phyloP scores from a whole-genome alignment of 2,113 vertebrate genomes.

The Dipodomys ordii region DNA sequence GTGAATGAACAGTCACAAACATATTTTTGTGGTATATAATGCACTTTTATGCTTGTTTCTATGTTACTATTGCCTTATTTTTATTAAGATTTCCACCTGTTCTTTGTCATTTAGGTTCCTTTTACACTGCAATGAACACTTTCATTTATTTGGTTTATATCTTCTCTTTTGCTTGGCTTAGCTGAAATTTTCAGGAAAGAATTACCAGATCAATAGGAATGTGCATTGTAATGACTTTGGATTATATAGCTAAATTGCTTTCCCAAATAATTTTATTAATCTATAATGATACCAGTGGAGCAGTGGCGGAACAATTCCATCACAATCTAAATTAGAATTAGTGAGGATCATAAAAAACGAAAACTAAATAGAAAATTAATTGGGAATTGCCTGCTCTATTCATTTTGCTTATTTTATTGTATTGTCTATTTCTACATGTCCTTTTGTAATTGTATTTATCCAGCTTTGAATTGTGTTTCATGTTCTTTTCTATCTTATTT shows the following conservation, averaged over 20 bases:
- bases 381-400: constrained; percentile 29
- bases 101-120: constrained; percentile 13
- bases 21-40: neutral
- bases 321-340: constrained; percentile 52
- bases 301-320: neutral
- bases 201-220: constrained; percentile 66
- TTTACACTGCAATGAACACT: neutral
- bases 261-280: constrained; percentile 76
- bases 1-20: neutral
- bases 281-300: constrained; percentile 55
- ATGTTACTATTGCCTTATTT: neutral
- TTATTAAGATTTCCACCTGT: constrained; percentile 32
- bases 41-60: neutral
- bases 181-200: constrained; percentile 73
- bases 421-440: neutral
- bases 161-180: constrained; percentile 71
- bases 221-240: constrained; percentile 56
- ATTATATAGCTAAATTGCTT: constrained; percentile 69
- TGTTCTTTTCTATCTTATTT: neutral
- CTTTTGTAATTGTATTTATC: neutral
- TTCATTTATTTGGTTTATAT: constrained; percentile 71
- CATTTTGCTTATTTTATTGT: constrained; percentile 52
- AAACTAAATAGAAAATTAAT: constrained; percentile 67
- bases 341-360: constrained; percentile 61
- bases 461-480: constrained; percentile 15